Conservation (phyloP, 2,888 invertebrate genomes). For the Spodoptera exigua region DNA sequence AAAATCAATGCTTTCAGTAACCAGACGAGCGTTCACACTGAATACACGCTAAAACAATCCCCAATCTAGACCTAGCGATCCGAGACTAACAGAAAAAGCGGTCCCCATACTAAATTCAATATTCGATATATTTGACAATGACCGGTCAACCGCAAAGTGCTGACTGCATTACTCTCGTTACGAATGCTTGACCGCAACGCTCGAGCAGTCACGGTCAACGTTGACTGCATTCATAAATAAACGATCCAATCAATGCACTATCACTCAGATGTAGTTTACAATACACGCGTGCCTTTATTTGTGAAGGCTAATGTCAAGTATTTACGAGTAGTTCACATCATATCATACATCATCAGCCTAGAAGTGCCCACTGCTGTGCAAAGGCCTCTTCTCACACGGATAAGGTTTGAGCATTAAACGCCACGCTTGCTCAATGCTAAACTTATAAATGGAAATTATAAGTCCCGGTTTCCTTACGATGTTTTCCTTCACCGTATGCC, state of each 20-base stretch:
- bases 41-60: conserved; percentile 3
- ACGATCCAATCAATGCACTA: conserved; percentile 39
- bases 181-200: conserved; percentile 63
- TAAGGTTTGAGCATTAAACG: too few species aligned
- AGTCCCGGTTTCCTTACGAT: too few species aligned
- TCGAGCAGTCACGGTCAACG: conserved; percentile 63
- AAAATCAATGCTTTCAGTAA: too few species aligned
- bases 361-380: too few species aligned
- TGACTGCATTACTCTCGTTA: conserved; percentile 60
- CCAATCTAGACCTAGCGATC: conserved; percentile 22
- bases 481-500: too few species aligned
- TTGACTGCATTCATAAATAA: conserved; percentile 62
- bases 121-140: conserved; percentile 54
- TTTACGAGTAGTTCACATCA: too few species aligned
- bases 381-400: too few species aligned
- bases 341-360: too few species aligned
- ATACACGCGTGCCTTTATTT: conserved; percentile 42
- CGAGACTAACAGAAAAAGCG: conserved; percentile 38
- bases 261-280: conserved; percentile 21
- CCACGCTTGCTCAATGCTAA: too few species aligned
- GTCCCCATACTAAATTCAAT: conserved; percentile 53
- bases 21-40: conserved; percentile 1
- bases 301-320: conserved; percentile 40
- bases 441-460: too few species aligned
- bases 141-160: conserved; percentile 53